A percentile compares a stretch with the other conserved stretches of the same genome.
phyloP scores from a whole-genome alignment of 2,113 vertebrate species.

The Progne subis region DNA sequence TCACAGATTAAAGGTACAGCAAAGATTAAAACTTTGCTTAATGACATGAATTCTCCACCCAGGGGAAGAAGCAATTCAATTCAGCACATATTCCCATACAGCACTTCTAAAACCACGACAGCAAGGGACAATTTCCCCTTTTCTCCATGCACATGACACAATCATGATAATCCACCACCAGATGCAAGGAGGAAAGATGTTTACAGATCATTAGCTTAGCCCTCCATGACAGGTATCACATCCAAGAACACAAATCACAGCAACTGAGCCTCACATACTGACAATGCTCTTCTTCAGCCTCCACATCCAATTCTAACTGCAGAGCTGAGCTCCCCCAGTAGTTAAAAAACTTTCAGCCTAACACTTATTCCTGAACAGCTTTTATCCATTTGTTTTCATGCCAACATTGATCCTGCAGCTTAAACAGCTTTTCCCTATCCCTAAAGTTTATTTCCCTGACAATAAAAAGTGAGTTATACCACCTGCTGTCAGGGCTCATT shows the following conservation, averaged over 20 bases:
- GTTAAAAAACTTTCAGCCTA: background rate
- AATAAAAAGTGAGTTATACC: background rate
- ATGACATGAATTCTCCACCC: background rate
- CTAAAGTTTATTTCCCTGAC: conserved; percentile 9
- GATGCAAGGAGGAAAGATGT: background rate
- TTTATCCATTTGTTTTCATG: conserved; percentile 38
- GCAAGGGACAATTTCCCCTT: background rate
- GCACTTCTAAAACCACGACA: background rate
- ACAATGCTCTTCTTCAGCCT: background rate
- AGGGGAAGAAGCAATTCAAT: background rate
- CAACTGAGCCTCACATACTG: background rate
- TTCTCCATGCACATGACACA: fast-evolving
- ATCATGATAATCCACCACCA: background rate
- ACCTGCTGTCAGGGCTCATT: background rate
- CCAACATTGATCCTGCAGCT: conserved; percentile 42
- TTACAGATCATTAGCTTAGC: background rate
- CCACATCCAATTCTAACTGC: background rate
- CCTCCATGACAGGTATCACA: background rate
- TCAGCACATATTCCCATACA: background rate
- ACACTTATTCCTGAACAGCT: background rate
- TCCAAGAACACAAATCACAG: fast-evolving
- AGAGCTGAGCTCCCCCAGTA: background rate
- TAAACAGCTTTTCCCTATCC: background rate
- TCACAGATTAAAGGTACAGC: background rate
- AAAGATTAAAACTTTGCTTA: background rate